Evolutionary conservation across 1,140 invertebrate genomes (phyloP).

Genomic region (Cyclargus thomasi): DNA sequence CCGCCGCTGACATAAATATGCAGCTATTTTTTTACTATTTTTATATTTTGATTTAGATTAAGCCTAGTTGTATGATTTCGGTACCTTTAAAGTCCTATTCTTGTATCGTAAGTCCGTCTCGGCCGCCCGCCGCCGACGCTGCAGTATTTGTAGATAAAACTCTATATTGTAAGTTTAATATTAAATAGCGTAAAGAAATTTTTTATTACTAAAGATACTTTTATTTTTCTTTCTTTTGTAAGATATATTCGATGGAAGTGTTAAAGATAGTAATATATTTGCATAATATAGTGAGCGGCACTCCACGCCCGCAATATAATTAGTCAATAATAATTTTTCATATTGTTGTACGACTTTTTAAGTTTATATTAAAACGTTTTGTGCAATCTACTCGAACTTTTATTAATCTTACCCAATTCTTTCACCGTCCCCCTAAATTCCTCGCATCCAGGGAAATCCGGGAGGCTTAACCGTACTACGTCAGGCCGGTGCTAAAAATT

Average conservation of each 20-base stretch:
- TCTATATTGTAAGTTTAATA: constrained; percentile 72
- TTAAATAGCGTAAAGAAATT: constrained; percentile 73
- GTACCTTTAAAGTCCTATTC: constrained; percentile 62
- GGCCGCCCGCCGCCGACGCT: constrained; percentile 67
- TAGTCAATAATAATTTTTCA: constrained; percentile 85
- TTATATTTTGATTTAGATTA: constrained; percentile 75
- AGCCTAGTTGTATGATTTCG: constrained; percentile 71
- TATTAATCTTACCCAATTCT: constrained; percentile 13
- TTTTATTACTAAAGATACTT: constrained; percentile 73
- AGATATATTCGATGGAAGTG: constrained; percentile 74
- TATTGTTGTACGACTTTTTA: constrained; percentile 88
- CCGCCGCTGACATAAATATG: constrained; percentile 66
- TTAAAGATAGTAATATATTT: constrained; percentile 70
- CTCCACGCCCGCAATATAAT: constrained; percentile 81
- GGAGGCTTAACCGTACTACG: too few species aligned
- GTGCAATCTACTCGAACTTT: constrained; percentile 75
- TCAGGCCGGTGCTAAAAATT: too few species aligned
- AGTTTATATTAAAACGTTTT: constrained; percentile 89
- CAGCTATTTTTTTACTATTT: constrained; percentile 74
- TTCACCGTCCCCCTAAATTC: too few species aligned
- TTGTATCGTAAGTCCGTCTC: constrained; percentile 58
- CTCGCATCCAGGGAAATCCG: too few species aligned
- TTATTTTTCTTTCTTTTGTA: constrained; percentile 73
- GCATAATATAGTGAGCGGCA: constrained; percentile 80
- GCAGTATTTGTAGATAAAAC: constrained; percentile 75